phyloP scores from a whole-genome alignment of 2,888 invertebrate genomes.

The Tipula confusa region DNA sequence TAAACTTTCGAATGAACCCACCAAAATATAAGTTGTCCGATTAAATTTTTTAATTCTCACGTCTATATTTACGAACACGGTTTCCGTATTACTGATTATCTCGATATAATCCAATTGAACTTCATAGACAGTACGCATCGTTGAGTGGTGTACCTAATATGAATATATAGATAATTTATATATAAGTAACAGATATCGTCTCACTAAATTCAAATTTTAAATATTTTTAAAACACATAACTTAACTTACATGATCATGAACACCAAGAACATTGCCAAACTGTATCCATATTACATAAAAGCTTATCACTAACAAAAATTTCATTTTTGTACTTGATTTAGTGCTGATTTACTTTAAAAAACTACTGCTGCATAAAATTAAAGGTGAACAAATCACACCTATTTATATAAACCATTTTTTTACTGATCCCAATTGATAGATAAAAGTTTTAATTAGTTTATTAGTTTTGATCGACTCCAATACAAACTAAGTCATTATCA shows the following conservation, averaged over 20 bases:
- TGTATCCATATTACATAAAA: background rate
- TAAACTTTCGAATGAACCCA: background rate
- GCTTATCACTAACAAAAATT: background rate
- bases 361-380: too few relatives aligned
- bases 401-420: background rate
- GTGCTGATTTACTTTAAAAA: too few relatives aligned
- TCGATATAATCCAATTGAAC: background rate
- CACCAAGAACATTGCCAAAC: background rate
- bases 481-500: too few relatives aligned
- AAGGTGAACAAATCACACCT: background rate
- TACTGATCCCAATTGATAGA: background rate
- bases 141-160: background rate
- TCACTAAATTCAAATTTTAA: too few relatives aligned
- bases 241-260: background rate
- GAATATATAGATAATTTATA: too few relatives aligned
- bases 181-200: too few relatives aligned
- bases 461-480: background rate
- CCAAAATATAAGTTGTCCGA: background rate
- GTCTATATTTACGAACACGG: background rate
- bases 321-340: background rate
- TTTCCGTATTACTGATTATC: background rate
- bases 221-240: background rate
- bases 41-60: background rate
- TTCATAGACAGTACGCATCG: background rate
- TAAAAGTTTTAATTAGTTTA: background rate